Evolutionary conservation across 37 sponge, comb jelly and placozoan genomes (phyloP).

Genomic region (Beroe forskalii): DNA sequence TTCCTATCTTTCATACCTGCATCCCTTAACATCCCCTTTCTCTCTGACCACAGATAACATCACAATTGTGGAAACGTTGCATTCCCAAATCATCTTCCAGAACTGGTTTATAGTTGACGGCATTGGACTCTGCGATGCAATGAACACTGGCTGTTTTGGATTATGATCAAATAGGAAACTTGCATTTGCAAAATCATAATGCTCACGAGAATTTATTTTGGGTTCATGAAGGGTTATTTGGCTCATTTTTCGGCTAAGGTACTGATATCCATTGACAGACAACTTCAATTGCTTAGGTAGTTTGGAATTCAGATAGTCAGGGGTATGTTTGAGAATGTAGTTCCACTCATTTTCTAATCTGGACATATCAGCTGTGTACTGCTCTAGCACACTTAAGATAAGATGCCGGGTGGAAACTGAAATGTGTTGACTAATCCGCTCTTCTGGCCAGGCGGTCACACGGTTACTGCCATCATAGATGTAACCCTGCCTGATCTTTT

Average conservation of each 20-base stretch:
- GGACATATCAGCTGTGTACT: slow-evolving; percentile 38
- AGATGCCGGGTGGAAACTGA: slow-evolving; percentile 58
- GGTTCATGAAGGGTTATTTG: slow-evolving; percentile 50
- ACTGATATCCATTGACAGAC: slow-evolving; percentile 61
- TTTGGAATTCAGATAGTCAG: neutral
- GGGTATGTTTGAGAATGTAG: slow-evolving; percentile 12
- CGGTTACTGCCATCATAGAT: slow-evolving; percentile 51
- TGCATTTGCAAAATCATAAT: slow-evolving; percentile 47
- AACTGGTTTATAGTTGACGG: slow-evolving; percentile 54
- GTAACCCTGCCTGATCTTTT: slow-evolving; percentile 35
- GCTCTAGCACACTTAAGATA: slow-evolving; percentile 1
- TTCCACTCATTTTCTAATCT: slow-evolving; percentile 37
- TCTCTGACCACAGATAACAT: slow-evolving; percentile 55
- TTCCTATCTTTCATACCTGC: too few relatives aligned
- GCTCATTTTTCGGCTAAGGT: slow-evolving; percentile 6
- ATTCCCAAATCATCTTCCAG: slow-evolving; percentile 59
- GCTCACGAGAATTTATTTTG: neutral
- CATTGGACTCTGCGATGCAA: slow-evolving; percentile 63
- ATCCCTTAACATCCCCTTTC: slow-evolving; percentile 60
- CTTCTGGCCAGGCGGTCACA: slow-evolving; percentile 46
- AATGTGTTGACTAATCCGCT: slow-evolving; percentile 10
- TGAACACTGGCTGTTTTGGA: slow-evolving; percentile 54
- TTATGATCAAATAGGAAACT: slow-evolving; percentile 50
- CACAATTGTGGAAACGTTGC: slow-evolving; percentile 51
- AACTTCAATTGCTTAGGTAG: slow-evolving; percentile 44